These are phyloP conservation scores for Psylliodes chrysocephalus DNA, from an alignment of 2,888 invertebrate species.

Conservation along the genomic window DNA sequence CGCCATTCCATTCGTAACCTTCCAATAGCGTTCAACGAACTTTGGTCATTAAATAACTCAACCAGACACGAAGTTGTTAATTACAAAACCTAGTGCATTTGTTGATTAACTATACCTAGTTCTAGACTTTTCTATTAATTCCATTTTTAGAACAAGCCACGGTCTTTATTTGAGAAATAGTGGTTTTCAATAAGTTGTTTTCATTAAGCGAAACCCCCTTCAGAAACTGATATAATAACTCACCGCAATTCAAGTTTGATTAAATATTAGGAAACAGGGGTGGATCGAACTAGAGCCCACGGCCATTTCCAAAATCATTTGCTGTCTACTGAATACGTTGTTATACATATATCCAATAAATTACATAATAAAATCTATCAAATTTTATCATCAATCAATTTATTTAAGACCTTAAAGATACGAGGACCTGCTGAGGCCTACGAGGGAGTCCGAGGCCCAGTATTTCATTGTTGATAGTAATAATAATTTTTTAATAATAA, in stretches of 20 bases:
- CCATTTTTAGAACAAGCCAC: neutral
- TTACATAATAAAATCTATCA: no score
- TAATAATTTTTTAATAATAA: no score
- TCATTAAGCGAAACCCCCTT: neutral
- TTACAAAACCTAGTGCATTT: slow-evolving; percentile 17
- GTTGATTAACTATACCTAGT: slow-evolving; percentile 6
- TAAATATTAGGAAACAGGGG: neutral
- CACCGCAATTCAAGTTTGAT: slow-evolving; percentile 6
- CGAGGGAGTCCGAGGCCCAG: no score
- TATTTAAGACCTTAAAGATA: no score
- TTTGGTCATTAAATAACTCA: slow-evolving; percentile 16
- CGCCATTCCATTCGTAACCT: slow-evolving; percentile 2
- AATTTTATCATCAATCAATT: no score
- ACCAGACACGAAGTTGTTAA: slow-evolving; percentile 8
- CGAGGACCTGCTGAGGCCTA: no score
- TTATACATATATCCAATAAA: no score
- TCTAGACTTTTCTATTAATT: neutral
- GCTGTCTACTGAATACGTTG: no score
- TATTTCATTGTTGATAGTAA: no score
- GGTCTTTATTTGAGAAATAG: neutral
- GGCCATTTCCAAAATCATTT: no score
- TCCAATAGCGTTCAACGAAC: slow-evolving; percentile 15
- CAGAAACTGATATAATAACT: slow-evolving; percentile 1
- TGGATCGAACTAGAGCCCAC: neutral
- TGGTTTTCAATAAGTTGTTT: neutral